phyloP scores from a whole-genome alignment of 2,888 invertebrate species.

The Sarcophaga subvicina region DNA sequence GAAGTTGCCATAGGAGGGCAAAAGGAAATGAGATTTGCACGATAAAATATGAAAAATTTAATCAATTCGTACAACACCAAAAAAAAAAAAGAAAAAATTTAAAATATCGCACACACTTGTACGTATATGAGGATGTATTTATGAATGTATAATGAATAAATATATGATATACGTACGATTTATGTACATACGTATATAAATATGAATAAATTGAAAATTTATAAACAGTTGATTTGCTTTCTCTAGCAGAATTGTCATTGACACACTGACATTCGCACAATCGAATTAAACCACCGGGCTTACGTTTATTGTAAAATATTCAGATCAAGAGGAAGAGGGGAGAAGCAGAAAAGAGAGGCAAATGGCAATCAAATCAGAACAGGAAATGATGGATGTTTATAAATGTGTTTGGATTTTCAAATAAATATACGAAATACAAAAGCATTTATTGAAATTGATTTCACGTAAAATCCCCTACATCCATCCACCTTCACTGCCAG shows the following conservation, averaged over 20 bases:
- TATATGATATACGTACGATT: no score
- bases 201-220: neutral
- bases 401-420: no score
- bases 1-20: neutral
- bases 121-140: neutral
- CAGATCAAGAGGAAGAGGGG: no score
- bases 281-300: no score
- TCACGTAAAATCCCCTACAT: no score
- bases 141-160: no score
- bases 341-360: neutral
- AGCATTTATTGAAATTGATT: no score
- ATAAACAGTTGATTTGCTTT: neutral
- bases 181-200: neutral
- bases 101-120: neutral
- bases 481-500: no score
- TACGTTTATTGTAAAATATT: no score
- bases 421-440: neutral
- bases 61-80: conserved; percentile 4
- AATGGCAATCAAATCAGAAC: neutral
- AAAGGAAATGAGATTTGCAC: conserved; percentile 25
- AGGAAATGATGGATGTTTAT: conserved; percentile 8
- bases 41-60: conserved; percentile 1
- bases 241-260: neutral
- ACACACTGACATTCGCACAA: neutral
- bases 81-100: no score